Base-by-base conservation (phyloP, 1,140 invertebrate species). In the Drosophila nikananu region DNA sequence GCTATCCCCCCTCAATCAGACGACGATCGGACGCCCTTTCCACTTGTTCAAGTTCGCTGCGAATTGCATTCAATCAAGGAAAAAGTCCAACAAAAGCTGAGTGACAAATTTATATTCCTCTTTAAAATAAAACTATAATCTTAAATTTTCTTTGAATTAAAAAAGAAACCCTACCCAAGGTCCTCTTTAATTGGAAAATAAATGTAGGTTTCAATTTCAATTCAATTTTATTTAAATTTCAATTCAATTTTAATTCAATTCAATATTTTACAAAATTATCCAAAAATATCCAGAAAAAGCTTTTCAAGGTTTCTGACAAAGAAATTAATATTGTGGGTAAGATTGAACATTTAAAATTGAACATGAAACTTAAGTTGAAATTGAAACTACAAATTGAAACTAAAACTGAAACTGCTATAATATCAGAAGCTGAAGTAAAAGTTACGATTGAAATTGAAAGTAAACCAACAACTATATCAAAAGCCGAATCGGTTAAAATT, bases 1-100 rank as follows among this genome's bases (percentile, higher is more conserved):
- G 63, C 63, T 25, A 25, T 41, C 21, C 44, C 44, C 35, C 25
- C 35, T 41, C 17, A 12, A 15, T 32, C 25, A 51, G 23, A 37
- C 67, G 67, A 60, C 68, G 23, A 41, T 10, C 15, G 44, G 30
- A 51, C 71, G 54, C 70, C 35, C 54, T 72, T 72, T n/a, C 7
- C 12, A 21, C 54, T n/a, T 5, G 17, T 23, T n/a, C 17, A 35
- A 30, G n/a, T 32, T 49, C 5, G 21, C 39, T 7, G 32, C 15
- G 32, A 17, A 17, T n/a, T 23, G 13, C 17, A 35, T 27, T 42
- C 27, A 32, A 27, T 3, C 30, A 17, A 23, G 9, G 6, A 6
- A 23, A 32, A 5, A 23, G 19, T n/a, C 1, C 1, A 49, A 13
- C 32, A 27, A 32, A 32, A 49, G 4, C 2, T 19, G 3, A 51